Base-by-base conservation (phyloP, 2,113 vertebrate species). In the Lethenteron camtschaticum region DNA sequence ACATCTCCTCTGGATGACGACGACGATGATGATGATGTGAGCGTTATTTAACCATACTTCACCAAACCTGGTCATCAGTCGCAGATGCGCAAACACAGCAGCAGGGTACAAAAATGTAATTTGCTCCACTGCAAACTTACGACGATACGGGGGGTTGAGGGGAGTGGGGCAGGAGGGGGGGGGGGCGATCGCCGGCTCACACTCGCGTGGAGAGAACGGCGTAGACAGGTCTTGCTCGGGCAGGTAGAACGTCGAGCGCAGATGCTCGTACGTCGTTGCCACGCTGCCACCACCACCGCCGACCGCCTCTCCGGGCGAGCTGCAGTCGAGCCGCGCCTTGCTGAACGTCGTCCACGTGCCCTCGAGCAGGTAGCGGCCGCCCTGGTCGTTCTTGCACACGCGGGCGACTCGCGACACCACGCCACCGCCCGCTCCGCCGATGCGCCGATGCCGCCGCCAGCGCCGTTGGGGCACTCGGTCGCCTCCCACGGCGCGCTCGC, bases 291-390 rank as follows among this genome's bases (percentile, higher is more conserved):
- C 41, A 5, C 41, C 41, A 7, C 41, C 24, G 24, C 24, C 41
- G 41, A 5, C 41, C 41, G 41, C 41, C 41, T 41, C 41, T 5
- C 41, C 41, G 3, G 41, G 41, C 41, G 41, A 41, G 41, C 41
- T 41, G 74, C 92, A 97, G 81, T 97, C 95, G 11, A 97, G 80
- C 3, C 92, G 80, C 10, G 91, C 87, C 77, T 97, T 97, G 90
- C 95, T 97, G 78, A 96, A 97, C 1, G 94, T 97, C 72, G 94
- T 97, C 94, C 94, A 97, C 1, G 94, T 97, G 73, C 95, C 94
- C 73, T 95, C 94, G 71, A 97, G 79, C 55, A 97, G 82, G 66
- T 96, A 97, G 2, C 92, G 86, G 1, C 92, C 92, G 1, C 92
- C 92, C 0, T 96, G 85, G 77, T 97, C 92, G 0, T 97, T 97